These are phyloP conservation scores for Trichechus manatus DNA, from an alignment of 2,113 vertebrate genomes.

Conservation along the genomic window DNA sequence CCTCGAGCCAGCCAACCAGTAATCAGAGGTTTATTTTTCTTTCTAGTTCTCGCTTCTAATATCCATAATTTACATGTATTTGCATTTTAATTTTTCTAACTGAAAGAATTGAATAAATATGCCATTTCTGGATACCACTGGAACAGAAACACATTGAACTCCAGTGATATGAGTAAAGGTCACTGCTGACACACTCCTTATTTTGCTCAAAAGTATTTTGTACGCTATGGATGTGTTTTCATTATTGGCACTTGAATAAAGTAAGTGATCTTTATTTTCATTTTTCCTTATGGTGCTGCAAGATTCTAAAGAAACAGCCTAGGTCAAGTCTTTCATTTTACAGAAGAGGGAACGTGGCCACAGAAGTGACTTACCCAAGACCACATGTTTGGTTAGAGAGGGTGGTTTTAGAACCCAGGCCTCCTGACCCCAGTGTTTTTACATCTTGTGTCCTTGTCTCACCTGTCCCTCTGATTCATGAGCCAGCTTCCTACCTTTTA, in stretches of 20 bases:
- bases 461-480: neutral
- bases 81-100: conserved; percentile 80
- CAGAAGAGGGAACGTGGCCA: neutral
- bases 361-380: neutral
- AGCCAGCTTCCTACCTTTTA: neutral
- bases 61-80: conserved; percentile 81
- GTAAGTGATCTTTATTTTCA: neutral
- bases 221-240: conserved; percentile 30
- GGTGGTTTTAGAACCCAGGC: neutral
- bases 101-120: conserved; percentile 75
- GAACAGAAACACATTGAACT: conserved; percentile 59
- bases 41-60: conserved; percentile 81
- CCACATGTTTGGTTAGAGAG: neutral
- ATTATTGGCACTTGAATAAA: neutral
- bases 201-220: conserved; percentile 50
- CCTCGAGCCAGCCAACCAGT: conserved; percentile 74
- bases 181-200: conserved; percentile 29
- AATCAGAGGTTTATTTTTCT: conserved; percentile 77
- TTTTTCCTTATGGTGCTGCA: neutral
- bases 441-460: neutral
- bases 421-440: neutral
- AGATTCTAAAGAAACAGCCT: neutral
- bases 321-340: neutral
- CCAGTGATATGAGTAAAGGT: conserved; percentile 50
- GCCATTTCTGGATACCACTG: conserved; percentile 48